These are phyloP conservation scores for Discoglossus pictus DNA, from an alignment of 2,797 vertebrate genomes.

Conservation along the genomic window DNA sequence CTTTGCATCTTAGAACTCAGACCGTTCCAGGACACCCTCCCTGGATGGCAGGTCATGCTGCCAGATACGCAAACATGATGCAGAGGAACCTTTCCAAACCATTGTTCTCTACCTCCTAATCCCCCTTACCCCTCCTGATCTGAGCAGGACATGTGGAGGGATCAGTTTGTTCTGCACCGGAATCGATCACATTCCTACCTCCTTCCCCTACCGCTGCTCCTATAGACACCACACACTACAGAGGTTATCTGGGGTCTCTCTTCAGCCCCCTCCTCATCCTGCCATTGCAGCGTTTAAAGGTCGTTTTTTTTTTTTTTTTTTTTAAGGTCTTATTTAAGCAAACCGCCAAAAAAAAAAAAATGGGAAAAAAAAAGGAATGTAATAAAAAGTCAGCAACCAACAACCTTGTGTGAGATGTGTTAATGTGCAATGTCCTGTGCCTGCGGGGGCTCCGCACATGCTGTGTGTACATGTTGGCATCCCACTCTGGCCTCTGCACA, in stretches of 20 bases:
- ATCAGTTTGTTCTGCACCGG: slow-evolving; percentile 2
- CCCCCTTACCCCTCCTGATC: not conserved
- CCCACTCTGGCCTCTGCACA: too few species aligned
- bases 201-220: slow-evolving; percentile 5
- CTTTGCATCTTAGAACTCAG: not conserved
- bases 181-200: slow-evolving; percentile 44
- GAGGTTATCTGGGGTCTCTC: slow-evolving; percentile 6
- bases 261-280: slow-evolving; percentile 7
- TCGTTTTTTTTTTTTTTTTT: slow-evolving; percentile 15
- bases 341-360: slow-evolving; percentile 35
- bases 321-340: slow-evolving; percentile 43
- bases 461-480: too few species aligned
- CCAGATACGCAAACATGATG: too few species aligned
- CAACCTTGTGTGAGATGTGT: slow-evolving; percentile 11
- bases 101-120: not conserved
- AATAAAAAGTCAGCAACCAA: slow-evolving; percentile 46
- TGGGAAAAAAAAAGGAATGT: slow-evolving; percentile 44
- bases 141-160: not conserved
- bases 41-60: too few species aligned
- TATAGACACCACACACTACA: slow-evolving; percentile 26
- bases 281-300: slow-evolving; percentile 12
- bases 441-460: too few species aligned
- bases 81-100: too few species aligned
- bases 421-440: not conserved
- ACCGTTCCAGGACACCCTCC: too few species aligned